Evolutionary conservation across 2,888 invertebrate genomes (phyloP), one percentile per base, ranked within the genome.

Genomic region (Chaetogeoica ovagalla): DNA sequence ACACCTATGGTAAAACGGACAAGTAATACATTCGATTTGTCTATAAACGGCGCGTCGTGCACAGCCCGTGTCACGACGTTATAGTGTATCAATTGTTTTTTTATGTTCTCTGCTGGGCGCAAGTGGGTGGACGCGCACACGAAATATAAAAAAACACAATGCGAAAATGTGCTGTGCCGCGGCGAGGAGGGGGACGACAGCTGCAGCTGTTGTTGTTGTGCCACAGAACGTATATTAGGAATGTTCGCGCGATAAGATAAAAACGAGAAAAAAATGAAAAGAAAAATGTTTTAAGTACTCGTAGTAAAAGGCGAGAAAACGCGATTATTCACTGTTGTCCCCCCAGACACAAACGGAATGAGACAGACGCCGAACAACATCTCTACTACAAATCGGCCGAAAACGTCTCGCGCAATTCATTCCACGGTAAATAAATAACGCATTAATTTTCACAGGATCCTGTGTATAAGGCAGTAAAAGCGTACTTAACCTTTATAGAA

Each of bases 261-360:
- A 48, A 3, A 48, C 43, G 11, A 48, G 11, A 48, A 48, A 11
- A 11, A 48, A 11, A 39, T 6, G 39, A 39, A 4, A 39, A 39
- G 6, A 39, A 39, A 39, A 39, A 9, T 43, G 11, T 9, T 9
- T 43, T 43, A 17, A 19, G 6, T n/a, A n/a, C n/a, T n/a, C n/a
- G n/a, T n/a, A n/a, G n/a, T 30, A 30, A 30, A 30, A 30, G 30
- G 2, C 30, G 30, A 57, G 17, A 37, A 70, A 48, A 73, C n/a
- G 7, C 1, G 15, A 74, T 74, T 43, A 23, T 66, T 75, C n/a
- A 57, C 39, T 39, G 3, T 57, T 63, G 63, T 63, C 63, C 63
- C 37, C 63, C 63, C 37, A 73, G 37, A 73, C 23, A 30, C 23
- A 4, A 3, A 21, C 23, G 8, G 6, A 17, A 68, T 23, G 17